Evolutionary conservation across 2,113 vertebrate genomes (phyloP).

Genomic region (Zeus faber): DNA sequence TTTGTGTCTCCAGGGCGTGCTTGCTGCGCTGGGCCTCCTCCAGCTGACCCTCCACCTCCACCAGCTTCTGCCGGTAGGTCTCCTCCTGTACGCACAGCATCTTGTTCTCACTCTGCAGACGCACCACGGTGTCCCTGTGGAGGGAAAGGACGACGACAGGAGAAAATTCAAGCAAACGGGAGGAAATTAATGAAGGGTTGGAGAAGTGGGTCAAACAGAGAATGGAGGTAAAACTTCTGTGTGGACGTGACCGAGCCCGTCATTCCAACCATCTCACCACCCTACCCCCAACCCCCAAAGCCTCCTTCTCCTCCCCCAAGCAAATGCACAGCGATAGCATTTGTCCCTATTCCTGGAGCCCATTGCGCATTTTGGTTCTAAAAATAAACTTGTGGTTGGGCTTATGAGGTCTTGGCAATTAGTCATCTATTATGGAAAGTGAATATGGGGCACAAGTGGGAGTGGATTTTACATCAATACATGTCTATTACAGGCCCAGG

Average conservation of each 20-base stretch:
- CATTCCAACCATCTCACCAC: no score
- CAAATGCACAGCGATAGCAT: conserved; percentile 30
- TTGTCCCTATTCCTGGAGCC: conserved; percentile 7
- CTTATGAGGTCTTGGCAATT: background rate
- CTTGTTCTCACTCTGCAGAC: conserved; percentile 87
- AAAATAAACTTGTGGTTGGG: conserved; percentile 30
- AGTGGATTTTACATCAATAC: background rate
- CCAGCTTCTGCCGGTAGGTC: conserved; percentile 73
- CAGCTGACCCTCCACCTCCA: conserved; percentile 76
- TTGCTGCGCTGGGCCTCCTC: conserved; percentile 82
- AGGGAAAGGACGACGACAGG: background rate
- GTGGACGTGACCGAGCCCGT: no score
- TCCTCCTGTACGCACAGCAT: conserved; percentile 84
- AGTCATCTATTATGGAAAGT: background rate
- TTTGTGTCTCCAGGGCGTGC: conserved; percentile 81
- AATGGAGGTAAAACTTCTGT: no score
- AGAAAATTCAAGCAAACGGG: no score
- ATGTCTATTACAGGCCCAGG: background rate
- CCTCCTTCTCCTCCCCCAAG: no score
- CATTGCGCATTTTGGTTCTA: conserved; percentile 21
- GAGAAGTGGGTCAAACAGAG: no score
- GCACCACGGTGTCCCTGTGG: conserved; percentile 81
- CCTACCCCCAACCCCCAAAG: no score
- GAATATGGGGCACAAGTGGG: conserved; percentile 11
- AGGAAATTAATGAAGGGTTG: no score